These are phyloP conservation scores for Momotus momota DNA, from an alignment of 2,797 vertebrate species.

Conservation along the genomic window DNA sequence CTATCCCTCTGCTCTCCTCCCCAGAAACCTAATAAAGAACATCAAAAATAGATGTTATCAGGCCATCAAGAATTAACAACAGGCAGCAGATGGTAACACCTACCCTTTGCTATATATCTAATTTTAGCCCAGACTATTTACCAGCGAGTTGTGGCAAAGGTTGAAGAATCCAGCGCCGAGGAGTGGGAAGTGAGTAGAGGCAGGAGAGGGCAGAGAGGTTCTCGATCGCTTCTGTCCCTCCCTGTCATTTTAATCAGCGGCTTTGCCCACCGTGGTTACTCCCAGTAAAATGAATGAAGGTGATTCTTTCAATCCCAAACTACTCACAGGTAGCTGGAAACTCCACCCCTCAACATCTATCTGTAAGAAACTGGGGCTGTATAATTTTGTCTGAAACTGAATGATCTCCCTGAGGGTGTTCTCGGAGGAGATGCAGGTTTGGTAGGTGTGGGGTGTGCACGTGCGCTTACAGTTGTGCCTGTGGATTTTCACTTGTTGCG, in stretches of 20 bases:
- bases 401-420: background rate
- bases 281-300: background rate
- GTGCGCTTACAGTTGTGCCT: background rate
- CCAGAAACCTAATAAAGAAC: constrained; percentile 38
- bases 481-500: fast-evolving
- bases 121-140: constrained; percentile 66
- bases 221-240: background rate
- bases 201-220: background rate
- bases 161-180: background rate
- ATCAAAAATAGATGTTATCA: constrained; percentile 50
- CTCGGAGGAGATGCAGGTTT: background rate
- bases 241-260: background rate
- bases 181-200: background rate
- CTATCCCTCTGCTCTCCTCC: constrained; percentile 10
- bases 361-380: background rate
- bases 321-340: background rate
- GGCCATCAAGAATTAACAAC: constrained; percentile 59
- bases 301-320: background rate
- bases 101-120: constrained; percentile 44
- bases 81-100: constrained; percentile 64
- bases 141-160: constrained; percentile 54
- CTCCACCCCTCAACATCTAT: background rate
- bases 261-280: background rate
- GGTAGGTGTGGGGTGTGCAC: background rate
- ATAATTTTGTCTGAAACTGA: background rate